Percentiles rank a stretch among this genome's conserved stretches.
These are phyloP conservation scores for Mustela nigripes DNA, from an alignment of 2,113 vertebrate species.

Conservation along the genomic window DNA sequence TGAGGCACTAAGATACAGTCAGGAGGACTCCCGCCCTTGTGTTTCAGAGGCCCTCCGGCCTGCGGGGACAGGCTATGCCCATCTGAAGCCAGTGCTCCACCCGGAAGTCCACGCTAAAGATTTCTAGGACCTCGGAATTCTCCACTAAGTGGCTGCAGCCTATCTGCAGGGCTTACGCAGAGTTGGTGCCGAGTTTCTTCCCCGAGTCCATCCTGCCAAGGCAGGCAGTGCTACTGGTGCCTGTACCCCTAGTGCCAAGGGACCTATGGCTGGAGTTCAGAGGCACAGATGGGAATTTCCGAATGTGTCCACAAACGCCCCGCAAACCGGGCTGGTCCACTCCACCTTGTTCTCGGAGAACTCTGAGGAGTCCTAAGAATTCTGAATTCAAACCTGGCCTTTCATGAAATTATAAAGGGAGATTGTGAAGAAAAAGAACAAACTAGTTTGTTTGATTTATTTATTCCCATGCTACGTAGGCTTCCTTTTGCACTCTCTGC, in stretches of 20 bases:
- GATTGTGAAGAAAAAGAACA: neutral
- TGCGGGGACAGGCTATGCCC: neutral
- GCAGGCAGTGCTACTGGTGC: neutral
- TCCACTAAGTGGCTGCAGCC: neutral
- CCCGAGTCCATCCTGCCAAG: neutral
- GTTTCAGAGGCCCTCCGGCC: neutral
- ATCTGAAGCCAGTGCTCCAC: neutral
- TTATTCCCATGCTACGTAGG: neutral
- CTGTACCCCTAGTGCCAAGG: neutral
- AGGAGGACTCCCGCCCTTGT: neutral
- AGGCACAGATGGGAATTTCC: neutral
- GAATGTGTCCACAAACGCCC: neutral
- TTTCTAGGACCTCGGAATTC: neutral
- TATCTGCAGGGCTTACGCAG: neutral
- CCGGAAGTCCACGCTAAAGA: neutral
- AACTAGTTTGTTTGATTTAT: constrained; percentile 32
- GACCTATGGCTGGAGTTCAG: neutral
- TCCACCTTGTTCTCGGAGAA: neutral
- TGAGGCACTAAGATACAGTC: neutral
- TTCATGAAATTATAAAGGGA: neutral
- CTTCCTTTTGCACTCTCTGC: neutral
- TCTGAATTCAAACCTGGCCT: constrained; percentile 1
- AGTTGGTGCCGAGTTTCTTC: neutral
- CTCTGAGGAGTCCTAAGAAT: constrained; percentile 6
- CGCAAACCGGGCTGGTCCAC: neutral